phyloP scores from a whole-genome alignment of 2,113 vertebrate genomes.

The Lichenostomus cassidix region DNA sequence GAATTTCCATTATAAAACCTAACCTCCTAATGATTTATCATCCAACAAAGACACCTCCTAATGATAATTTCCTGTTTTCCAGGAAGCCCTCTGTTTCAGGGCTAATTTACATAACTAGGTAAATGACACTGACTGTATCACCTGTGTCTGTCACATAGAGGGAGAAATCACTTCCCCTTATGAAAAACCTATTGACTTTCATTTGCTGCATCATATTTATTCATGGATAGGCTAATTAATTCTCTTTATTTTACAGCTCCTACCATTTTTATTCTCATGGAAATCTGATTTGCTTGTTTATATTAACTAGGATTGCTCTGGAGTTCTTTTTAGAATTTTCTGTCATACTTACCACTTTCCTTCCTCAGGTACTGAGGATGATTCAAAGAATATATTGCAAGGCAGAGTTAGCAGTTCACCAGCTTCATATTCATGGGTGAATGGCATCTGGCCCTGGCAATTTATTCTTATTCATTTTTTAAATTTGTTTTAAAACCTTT shows the following conservation, averaged over 20 bases:
- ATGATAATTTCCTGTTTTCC: slow-evolving; percentile 17
- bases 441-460: slow-evolving; percentile 7
- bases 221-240: slow-evolving; percentile 30
- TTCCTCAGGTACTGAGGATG: not conserved
- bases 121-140: not conserved
- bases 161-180: not conserved
- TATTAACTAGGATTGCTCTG: not conserved
- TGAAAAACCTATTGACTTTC: not conserved
- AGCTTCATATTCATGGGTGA: slow-evolving; percentile 45
- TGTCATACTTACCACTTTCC: not conserved
- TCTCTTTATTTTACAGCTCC: slow-evolving; percentile 10
- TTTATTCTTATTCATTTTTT: slow-evolving; percentile 3
- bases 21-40: slow-evolving; percentile 10
- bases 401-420: not conserved
- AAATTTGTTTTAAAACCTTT: slow-evolving; percentile 49
- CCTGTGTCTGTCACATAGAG: not conserved
- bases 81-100: not conserved
- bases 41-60: not conserved
- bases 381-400: not conserved
- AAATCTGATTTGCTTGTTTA: slow-evolving; percentile 19
- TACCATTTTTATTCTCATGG: not conserved
- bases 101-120: not conserved
- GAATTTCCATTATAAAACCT: not conserved
- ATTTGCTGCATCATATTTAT: slow-evolving; percentile 33
- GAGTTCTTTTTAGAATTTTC: not conserved